Evolutionary conservation across 2,888 invertebrate species (phyloP), one percentile per base, ranked within the genome.

Genomic region (Netelia fuscicornis): DNA sequence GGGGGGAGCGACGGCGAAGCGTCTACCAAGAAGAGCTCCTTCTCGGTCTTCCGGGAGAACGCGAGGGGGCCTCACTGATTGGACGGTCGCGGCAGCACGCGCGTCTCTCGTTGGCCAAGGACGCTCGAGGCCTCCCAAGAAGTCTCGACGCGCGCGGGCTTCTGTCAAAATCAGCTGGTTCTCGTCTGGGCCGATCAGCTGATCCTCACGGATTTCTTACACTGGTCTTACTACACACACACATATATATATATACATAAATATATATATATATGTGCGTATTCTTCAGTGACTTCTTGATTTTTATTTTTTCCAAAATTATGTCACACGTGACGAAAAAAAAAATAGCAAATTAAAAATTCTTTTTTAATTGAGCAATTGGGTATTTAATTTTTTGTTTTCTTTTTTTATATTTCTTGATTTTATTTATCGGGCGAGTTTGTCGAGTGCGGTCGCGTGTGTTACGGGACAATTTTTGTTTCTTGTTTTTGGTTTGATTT

Each of bases 111-210:
- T 79, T 86, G 86, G 86, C 85, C 81, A 78, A 84, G 62, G 67
- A 58, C 68, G 74, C 72, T 58, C 67, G 84, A 79, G 83, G 10
- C 72, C 88, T 75, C 88, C 87, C 87, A 88, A 56, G 90, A 89
- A 88, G 87, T 76, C 84, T 83, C 88, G 87, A 87, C 88, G 60
- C 77, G 67, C 68, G 17, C 44, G 65, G 37, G 71, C 60, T 76
- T 72, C 79, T 90, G 90, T 91, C 91, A 91, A 90, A 91, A 90
- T 90, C 92, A 91, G 91, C 92, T 91, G 92, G 88, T 83, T 81
- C 85, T 77, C 68, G 68, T 62, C 71, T 60, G 82, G 85, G 86
- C 86, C 89, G 88, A 89, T 88, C 91, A 90, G 91, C 91, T 91
- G 91, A 88, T 87, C 58, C 37, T 70, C 70, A 48, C 42, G 72